Base-by-base conservation (phyloP, 1,140 invertebrate genomes). In the Drosophila nigrodunni region DNA sequence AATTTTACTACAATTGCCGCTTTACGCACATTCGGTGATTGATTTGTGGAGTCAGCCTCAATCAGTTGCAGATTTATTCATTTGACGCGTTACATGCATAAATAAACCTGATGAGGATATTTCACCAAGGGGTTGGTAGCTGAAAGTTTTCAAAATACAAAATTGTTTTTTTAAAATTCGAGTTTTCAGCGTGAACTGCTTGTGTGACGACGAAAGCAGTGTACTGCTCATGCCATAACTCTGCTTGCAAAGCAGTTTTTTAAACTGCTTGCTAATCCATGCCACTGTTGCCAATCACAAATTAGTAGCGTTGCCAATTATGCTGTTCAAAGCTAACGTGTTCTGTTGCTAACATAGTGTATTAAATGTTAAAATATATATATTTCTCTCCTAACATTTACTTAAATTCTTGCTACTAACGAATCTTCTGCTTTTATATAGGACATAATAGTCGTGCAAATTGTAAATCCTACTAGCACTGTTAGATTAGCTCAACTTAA, bases 1-100 rank as follows among this genome's bases (percentile, higher is more conserved):
- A 89, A 88, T 88, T 88, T 88, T 88, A 88, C 83, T 88, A 88
- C 83, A 78, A 89, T 71, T 88, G 83, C 83, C 83, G 83, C 85
- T 83, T 87, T 88, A 88, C 83, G 83, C 83, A 89, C 85, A 77
- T 82, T 82, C 72, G 67, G 39, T 43, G 65, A 39, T 13, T 44
- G 21, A 30, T 73, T 46, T 74, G 46, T 64, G 41, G 60, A 54
- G 35, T 54, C 62, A 49, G 47, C 3, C 69, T 15, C 21, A 72
- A 46, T 65, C 18, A 47, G 8, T 77, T 59, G 50, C 15, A 34
- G 49, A 80, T 59, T 66, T 77, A 83, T 83, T 85, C 72, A 67
- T 64, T 67, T 46, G 54, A 54, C 15, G 46, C 41, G 21, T 18
- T 37, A n/a, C 43, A 21, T 37, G 11, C 11, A 35, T 13, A 66